A percentile compares a stretch with the other conserved stretches of the same genome.
These are phyloP conservation scores for Folsomia candida DNA, from an alignment of 2,888 invertebrate genomes.

Conservation along the genomic window DNA sequence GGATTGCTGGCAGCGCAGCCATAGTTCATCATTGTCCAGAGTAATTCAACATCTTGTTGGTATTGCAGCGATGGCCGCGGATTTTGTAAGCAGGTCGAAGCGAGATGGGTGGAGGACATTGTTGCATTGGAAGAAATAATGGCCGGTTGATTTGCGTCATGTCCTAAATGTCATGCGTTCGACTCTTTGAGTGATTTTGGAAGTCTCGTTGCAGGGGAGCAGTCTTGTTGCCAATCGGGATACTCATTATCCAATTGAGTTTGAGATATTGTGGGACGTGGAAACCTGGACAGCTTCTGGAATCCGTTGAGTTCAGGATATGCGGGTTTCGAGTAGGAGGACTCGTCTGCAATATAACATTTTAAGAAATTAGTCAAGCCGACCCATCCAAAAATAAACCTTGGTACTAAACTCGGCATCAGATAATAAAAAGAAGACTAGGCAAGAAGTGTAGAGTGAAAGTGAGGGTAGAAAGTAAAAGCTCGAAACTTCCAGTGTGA, in stretches of 20 bases:
- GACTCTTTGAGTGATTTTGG: conserved; percentile 50
- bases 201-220: conserved; percentile 42
- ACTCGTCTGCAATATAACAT: conserved; percentile 37
- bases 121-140: conserved; percentile 26
- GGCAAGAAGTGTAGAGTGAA: no score
- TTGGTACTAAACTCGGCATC: no score
- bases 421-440: no score
- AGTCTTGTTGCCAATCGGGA: conserved; percentile 49
- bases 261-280: conserved; percentile 36
- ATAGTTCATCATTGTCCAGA: conserved; percentile 25
- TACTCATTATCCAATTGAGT: conserved; percentile 49
- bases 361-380: no score
- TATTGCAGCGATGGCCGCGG: conserved; percentile 16
- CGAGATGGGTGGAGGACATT: conserved; percentile 32
- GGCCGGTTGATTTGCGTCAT: conserved; percentile 33
- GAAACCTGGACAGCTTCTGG: conserved; percentile 46
- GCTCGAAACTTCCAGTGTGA: no score
- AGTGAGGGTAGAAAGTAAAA: no score
- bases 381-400: no score
- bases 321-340: conserved; percentile 42
- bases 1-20: background rate
- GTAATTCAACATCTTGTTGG: conserved; percentile 6
- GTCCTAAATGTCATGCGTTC: conserved; percentile 48
- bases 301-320: conserved; percentile 48
- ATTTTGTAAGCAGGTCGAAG: conserved; percentile 19